Evolutionary conservation across 2,797 vertebrate genomes (phyloP), one percentile per base, ranked within the genome.

Genomic region (Chiroxiphia lanceolata): DNA sequence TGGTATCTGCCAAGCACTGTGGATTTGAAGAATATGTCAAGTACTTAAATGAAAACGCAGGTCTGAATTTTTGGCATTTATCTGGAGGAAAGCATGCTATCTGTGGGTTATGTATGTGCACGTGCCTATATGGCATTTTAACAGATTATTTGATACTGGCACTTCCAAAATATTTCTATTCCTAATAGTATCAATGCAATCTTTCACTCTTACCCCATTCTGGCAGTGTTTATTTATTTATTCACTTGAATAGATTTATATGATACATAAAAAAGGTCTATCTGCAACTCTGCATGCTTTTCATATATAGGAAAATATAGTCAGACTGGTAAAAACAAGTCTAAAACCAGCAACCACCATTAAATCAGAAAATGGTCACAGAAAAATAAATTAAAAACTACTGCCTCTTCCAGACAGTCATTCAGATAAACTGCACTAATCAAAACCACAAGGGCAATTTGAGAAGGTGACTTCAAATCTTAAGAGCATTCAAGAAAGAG

Each of bases 141-240:
- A 97, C 40, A 87, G 56, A 69, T 67, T 26, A 79, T 89, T 80
- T 92, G 74, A 79, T 64, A 87, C 16, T 57, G 56, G 59, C 51
- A 47, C 47, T 85, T 74, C 45, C 51, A 72, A 93, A 87, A 87
- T 85, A 88, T 83, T 94, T 93, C 68, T 82, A 19, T 11, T 67
- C 48, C 59, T 94, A 71, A 67, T 44, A 86, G 25, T 38, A 74
- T 50, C 60, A 36, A 31, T 4, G 3, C 33, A 88, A 68, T 90
- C 50, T 80, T 93, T 95, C 83, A 83, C 56, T 86, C 20, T 68
- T 78, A 47, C 8, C 70, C 59, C 34, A 44, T 31, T 60, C 29
- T 70, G 40, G 19, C 33, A 80, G 5, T 77, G 19, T 60, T 93
- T 93, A 79, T 91, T 96, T 96, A 92, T 93, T 93, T 95, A 65